A percentile compares a stretch with the other conserved stretches of the same genome.
These are phyloP conservation scores for Orycteropus afer DNA, from an alignment of 2,113 vertebrate species.

Conservation along the genomic window DNA sequence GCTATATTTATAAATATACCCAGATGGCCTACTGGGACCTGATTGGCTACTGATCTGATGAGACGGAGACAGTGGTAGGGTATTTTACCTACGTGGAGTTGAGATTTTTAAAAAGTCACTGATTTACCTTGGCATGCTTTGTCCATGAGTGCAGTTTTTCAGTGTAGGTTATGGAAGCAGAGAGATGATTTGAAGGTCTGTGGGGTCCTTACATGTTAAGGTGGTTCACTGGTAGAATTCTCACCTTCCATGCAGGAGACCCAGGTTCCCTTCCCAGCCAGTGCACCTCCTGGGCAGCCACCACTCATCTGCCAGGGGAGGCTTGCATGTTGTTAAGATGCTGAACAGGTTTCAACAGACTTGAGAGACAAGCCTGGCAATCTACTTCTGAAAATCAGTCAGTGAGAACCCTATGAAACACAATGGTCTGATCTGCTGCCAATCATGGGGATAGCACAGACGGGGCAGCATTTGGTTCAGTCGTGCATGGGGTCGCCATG, in stretches of 20 bases:
- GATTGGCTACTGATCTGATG: slow-evolving; percentile 55
- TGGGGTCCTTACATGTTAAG: background rate
- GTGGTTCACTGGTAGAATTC: background rate
- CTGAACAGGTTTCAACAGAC: background rate
- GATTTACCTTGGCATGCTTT: slow-evolving; percentile 48
- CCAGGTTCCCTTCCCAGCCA: too few species aligned
- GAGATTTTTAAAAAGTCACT: background rate
- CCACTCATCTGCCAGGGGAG: background rate
- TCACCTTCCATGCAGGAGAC: too few species aligned
- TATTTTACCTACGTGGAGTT: slow-evolving; percentile 60
- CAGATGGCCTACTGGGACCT: slow-evolving; percentile 70
- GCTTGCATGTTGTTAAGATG: background rate
- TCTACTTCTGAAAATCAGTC: background rate
- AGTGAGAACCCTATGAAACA: background rate
- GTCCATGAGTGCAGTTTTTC: slow-evolving; percentile 48
- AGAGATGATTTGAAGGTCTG: background rate
- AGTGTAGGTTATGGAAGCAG: background rate
- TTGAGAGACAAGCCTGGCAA: background rate
- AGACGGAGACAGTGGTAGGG: slow-evolving; percentile 14
- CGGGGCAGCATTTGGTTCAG: background rate
- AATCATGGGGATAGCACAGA: background rate
- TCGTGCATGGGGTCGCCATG: background rate
- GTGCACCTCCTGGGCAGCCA: background rate
- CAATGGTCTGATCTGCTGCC: background rate
- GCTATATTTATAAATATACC: slow-evolving; percentile 80